These are phyloP conservation scores for Sebastiscus albofasciatus DNA, from an alignment of 2,797 vertebrate genomes.

Conservation along the genomic window DNA sequence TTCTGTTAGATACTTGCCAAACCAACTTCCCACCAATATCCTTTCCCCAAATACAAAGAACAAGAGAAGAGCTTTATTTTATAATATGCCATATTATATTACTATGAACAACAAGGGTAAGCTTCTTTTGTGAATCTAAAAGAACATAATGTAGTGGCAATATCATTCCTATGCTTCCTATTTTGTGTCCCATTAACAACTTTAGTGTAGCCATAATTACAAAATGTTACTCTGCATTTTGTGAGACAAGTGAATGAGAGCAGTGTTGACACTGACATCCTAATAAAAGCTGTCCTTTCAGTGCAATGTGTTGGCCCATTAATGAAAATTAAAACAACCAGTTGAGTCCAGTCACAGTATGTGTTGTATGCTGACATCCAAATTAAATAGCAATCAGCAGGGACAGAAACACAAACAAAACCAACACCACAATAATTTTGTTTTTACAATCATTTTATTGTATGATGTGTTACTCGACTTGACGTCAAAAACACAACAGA, in stretches of 20 bases:
- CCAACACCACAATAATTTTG: neutral
- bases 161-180: neutral
- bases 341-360: neutral
- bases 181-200: neutral
- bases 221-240: neutral
- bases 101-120: neutral
- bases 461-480: constrained; percentile 3
- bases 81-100: neutral
- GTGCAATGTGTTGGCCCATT: neutral
- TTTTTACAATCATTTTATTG: constrained; percentile 44
- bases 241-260: neutral
- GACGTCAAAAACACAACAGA: constrained; percentile 5
- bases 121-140: neutral
- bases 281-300: neutral
- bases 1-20: no score
- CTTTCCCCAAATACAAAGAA: neutral
- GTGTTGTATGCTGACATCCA: neutral
- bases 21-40: no score
- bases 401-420: neutral
- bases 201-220: neutral
- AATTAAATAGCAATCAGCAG: no score
- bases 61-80: neutral
- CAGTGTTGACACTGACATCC: neutral
- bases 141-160: neutral
- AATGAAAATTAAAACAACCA: neutral